Evolutionary conservation across 1,140 invertebrate genomes (phyloP).

Genomic region (Drosophila pseudoobscura): DNA sequence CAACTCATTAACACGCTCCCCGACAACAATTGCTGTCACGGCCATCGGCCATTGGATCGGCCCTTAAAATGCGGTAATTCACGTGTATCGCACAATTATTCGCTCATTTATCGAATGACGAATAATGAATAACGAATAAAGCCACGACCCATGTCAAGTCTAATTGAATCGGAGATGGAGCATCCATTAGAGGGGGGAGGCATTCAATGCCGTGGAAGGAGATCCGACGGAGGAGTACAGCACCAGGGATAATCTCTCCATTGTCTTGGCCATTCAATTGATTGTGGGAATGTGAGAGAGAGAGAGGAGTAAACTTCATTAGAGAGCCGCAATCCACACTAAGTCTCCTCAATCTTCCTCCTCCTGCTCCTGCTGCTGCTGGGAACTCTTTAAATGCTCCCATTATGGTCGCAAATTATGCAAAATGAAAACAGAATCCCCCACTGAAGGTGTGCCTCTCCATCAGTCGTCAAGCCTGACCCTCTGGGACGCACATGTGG

Average conservation of each 20-base stretch:
- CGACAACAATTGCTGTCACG: constrained; percentile 59
- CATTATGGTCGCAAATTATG: not conserved
- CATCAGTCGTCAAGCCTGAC: constrained; percentile 13
- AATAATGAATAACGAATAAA: constrained; percentile 21
- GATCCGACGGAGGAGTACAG: not conserved
- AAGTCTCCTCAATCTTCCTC: not conserved
- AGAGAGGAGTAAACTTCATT: not conserved
- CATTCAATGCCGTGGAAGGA: not conserved
- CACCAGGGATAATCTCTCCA: constrained; percentile 8
- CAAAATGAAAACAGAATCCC: constrained; percentile 9
- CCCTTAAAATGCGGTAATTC: constrained; percentile 60
- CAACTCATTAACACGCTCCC: constrained; percentile 75
- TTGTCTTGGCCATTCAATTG: constrained; percentile 37
- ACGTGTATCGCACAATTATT: constrained; percentile 55
- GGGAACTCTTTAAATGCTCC: constrained; percentile 16
- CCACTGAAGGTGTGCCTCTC: constrained; percentile 16
- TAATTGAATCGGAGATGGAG: constrained; percentile 42
- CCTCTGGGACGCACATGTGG: constrained; percentile 55
- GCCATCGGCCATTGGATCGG: constrained; percentile 41
- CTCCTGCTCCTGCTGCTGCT: too few relatives aligned
- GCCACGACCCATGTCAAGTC: constrained; percentile 58
- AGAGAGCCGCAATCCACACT: not conserved
- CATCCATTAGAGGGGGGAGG: not conserved
- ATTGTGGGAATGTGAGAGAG: not conserved
- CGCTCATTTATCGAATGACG: constrained; percentile 39